phyloP scores from a whole-genome alignment of 1,140 invertebrate species.

The Drosophila elegans region DNA sequence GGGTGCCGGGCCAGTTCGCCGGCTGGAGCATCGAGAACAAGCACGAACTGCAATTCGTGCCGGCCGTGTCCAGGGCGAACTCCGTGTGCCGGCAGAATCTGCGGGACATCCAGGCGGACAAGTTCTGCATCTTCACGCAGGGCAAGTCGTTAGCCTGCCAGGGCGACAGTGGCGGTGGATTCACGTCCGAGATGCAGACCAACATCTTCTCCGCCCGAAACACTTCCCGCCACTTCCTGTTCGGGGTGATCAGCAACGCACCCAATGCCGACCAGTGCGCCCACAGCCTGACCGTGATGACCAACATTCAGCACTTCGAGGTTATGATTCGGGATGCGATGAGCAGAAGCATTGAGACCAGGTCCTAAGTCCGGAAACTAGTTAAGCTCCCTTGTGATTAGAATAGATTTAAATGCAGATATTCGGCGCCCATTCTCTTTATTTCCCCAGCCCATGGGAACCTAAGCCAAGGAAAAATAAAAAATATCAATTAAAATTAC shows the following conservation, averaged over 20 bases:
- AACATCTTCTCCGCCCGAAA: slow-evolving; percentile 4
- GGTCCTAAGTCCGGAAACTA: slow-evolving; percentile 27
- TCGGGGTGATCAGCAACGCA: slow-evolving; percentile 69
- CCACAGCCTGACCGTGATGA: slow-evolving; percentile 56
- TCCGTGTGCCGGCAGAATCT: slow-evolving; percentile 23
- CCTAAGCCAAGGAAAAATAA: not conserved
- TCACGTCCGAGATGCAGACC: slow-evolving; percentile 30
- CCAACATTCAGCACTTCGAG: slow-evolving; percentile 66
- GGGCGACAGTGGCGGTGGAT: slow-evolving; percentile 69
- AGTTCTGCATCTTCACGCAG: slow-evolving; percentile 68
- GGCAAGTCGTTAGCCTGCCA: slow-evolving; percentile 63
- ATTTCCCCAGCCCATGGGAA: slow-evolving; percentile 1
- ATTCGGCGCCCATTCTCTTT: slow-evolving; percentile 4
- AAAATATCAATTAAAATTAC: slow-evolving; percentile 13
- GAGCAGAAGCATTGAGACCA: slow-evolving; percentile 14
- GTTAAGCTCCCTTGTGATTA: slow-evolving; percentile 10
- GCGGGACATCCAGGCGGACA: slow-evolving; percentile 54
- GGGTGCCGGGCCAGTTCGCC: slow-evolving; percentile 49
- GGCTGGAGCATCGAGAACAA: slow-evolving; percentile 66
- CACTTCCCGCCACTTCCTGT: slow-evolving; percentile 35
- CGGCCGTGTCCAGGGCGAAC: slow-evolving; percentile 51
- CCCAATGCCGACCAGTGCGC: slow-evolving; percentile 70
- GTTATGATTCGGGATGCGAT: slow-evolving; percentile 44
- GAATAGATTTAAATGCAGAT: not conserved
- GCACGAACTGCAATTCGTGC: slow-evolving; percentile 64